Evolutionary conservation across 23 tunicate species (phyloP).

Genomic region (Trididemnum clinides): DNA sequence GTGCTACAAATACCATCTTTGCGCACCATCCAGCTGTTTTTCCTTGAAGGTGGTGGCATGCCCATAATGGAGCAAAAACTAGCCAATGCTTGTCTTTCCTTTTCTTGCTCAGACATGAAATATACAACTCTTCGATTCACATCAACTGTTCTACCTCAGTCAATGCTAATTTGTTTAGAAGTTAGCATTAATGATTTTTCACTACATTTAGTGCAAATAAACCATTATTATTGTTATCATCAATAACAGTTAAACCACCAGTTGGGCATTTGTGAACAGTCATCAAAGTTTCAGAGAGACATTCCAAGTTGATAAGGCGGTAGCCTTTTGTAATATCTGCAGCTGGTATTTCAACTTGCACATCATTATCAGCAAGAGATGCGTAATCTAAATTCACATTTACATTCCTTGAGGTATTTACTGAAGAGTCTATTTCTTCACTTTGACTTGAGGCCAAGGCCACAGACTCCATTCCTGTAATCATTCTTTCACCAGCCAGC

Average conservation of each 20-base stretch:
- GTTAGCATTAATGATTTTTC: neutral
- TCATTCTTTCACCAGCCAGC: too few species aligned
- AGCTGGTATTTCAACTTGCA: neutral
- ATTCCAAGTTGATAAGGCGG: neutral
- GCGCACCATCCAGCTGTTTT: neutral
- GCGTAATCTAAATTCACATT: too few species aligned
- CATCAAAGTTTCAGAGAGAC: neutral
- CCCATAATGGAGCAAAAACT: neutral
- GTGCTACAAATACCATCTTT: neutral
- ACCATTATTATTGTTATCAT: conserved; percentile 1
- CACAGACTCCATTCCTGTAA: too few species aligned
- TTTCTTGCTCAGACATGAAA: neutral
- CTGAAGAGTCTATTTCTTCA: neutral
- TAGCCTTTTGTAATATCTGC: neutral
- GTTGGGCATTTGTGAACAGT: neutral
- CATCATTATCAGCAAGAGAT: neutral
- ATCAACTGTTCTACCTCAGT: neutral
- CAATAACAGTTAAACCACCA: conserved; percentile 10
- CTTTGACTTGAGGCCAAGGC: too few species aligned
- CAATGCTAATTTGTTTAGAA: neutral
- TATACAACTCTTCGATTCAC: neutral
- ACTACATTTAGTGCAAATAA: conserved; percentile 15
- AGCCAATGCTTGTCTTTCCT: neutral
- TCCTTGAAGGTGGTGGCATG: neutral
- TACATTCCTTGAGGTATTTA: too few species aligned